Evolutionary conservation across 2,888 invertebrate genomes (phyloP), one percentile per base, ranked within the genome.

Genomic region (Aspidapion aeneum): DNA sequence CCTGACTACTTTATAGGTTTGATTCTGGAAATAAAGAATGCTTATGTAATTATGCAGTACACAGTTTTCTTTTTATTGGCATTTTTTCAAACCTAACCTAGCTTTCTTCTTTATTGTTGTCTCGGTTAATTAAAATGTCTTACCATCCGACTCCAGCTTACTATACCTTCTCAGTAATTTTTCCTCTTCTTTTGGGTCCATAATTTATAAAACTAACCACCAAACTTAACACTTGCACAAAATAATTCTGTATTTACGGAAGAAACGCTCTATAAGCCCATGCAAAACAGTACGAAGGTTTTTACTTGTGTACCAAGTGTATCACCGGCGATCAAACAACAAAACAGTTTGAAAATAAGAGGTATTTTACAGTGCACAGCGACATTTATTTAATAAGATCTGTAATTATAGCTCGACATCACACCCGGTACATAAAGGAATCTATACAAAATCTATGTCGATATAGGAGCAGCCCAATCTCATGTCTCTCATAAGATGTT

Each of bases 371-470:
- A 52, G 54, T 52, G 54, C 54, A 52, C 54, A 52, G 9, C 54
- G 18, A 52, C 54, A 52, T 16, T n/a, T 52, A 52, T 52, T 52
- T 16, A 52, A 18, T 52, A n/a, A 18, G 7, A 18, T 52, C 54
- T 52, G 18, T 52, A 52, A 7, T 52, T 52, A 52, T 52, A 52
- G 18, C 54, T 52, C 54, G 54, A 52, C 18, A 52, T 16, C 54
- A 52, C 18, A n/a, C 54, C 16, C 54, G 54, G 54, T 52, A 52
- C 54, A 52, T 35, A 52, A 17, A 52, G 54, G 54, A 52, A 52
- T 52, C 54, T 7, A 18, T 52, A 52, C 35, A 12, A 52, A 17
- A 52, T 52, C 3, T 18, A 52, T 52, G 54, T 52, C 54, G 18
- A n/a, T 52, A 18, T 52, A 52, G 5, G 18, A 52, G 9, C 54